Evolutionary conservation across 2,888 invertebrate genomes (phyloP).

Genomic region (Platerodrilus igneus): DNA sequence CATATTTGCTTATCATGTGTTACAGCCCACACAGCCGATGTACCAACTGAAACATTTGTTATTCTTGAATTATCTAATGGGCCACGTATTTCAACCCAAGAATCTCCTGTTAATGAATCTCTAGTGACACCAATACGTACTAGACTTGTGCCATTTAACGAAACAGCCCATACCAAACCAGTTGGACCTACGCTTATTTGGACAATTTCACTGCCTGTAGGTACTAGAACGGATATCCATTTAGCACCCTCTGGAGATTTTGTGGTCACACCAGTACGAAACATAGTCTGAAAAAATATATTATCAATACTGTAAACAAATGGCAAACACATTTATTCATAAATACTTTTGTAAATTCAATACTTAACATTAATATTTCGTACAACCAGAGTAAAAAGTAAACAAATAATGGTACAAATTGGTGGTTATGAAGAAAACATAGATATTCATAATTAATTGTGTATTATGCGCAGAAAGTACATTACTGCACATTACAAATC

Average conservation of each 20-base stretch:
- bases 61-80: conserved; percentile 68
- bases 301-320: too few relatives aligned
- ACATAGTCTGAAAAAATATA: conserved; percentile 65
- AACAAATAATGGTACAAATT: too few relatives aligned
- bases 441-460: too few relatives aligned
- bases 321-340: too few relatives aligned
- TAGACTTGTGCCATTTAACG: conserved; percentile 78
- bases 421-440: too few relatives aligned
- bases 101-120: conserved; percentile 60
- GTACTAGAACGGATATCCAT: conserved; percentile 76
- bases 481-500: too few relatives aligned
- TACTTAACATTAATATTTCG: too few relatives aligned
- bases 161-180: conserved; percentile 82
- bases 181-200: conserved; percentile 83
- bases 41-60: conserved; percentile 75
- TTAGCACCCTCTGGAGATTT: conserved; percentile 82
- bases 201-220: conserved; percentile 74
- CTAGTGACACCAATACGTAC: conserved; percentile 80
- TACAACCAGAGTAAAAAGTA: too few relatives aligned
- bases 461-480: too few relatives aligned
- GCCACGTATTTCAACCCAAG: conserved; percentile 78
- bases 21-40: conserved; percentile 73
- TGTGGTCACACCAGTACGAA: conserved; percentile 73
- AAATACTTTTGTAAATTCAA: too few relatives aligned
- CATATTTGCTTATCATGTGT: conserved; percentile 80